These are phyloP conservation scores for Ammodytes dubius DNA, from an alignment of 2,113 vertebrate species.

Conservation along the genomic window DNA sequence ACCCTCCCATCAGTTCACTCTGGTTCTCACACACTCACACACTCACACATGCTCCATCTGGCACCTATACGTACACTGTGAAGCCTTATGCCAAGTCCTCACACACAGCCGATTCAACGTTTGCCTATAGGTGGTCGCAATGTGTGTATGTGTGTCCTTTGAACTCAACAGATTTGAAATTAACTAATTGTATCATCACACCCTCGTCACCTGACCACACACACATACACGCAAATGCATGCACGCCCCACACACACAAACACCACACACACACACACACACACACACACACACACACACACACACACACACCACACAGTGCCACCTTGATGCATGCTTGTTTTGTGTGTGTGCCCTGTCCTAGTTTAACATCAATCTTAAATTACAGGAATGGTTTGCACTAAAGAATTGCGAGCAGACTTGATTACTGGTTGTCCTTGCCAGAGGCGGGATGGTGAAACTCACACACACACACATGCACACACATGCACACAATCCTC, in stretches of 20 bases:
- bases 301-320: not conserved
- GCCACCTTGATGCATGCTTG: too few relatives aligned
- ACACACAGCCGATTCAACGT: not conserved
- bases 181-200: not conserved
- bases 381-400: slow-evolving; percentile 67
- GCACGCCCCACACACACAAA: too few relatives aligned
- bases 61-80: slow-evolving; percentile 30
- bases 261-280: too few relatives aligned
- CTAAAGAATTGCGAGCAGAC: slow-evolving; percentile 58
- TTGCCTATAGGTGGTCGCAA: not conserved
- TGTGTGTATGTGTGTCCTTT: not conserved
- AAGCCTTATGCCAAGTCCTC: not conserved
- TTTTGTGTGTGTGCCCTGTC: slow-evolving; percentile 33
- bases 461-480: slow-evolving; percentile 20
- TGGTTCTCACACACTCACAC: slow-evolving; percentile 59
- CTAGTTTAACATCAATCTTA: slow-evolving; percentile 69
- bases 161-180: not conserved
- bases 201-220: not conserved
- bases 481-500: slow-evolving; percentile 36
- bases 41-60: slow-evolving; percentile 14
- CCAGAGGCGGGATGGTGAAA: slow-evolving; percentile 54
- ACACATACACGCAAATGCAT: not conserved
- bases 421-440: slow-evolving; percentile 62
- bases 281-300: too few relatives aligned
- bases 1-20: slow-evolving; percentile 59